phyloP scores from a whole-genome alignment of 2,797 vertebrate species.

The Microcaecilia unicolor region DNA sequence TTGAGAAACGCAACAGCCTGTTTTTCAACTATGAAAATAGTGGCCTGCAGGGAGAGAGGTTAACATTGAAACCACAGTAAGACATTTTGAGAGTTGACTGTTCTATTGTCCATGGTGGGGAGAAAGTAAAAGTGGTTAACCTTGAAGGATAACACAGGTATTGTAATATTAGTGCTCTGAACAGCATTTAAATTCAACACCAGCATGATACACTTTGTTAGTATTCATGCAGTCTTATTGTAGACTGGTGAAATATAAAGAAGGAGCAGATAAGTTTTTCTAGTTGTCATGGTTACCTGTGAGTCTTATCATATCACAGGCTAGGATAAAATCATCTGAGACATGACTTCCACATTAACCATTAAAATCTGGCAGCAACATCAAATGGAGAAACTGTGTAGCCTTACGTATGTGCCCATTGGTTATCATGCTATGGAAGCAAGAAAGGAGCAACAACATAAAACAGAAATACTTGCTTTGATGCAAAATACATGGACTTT shows the following conservation, averaged over 20 bases:
- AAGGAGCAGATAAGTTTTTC: conserved; percentile 24
- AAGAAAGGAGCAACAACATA: no score
- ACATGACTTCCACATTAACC: conserved; percentile 39
- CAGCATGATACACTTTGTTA: no score
- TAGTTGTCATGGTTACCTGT: conserved; percentile 53
- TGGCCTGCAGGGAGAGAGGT: no score
- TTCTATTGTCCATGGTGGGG: not conserved
- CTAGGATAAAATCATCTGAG: conserved; percentile 33
- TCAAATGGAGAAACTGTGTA: no score
- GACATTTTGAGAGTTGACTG: not conserved
- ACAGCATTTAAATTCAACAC: conserved; percentile 33
- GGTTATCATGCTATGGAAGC: no score
- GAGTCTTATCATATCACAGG: conserved; percentile 36
- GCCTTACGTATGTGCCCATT: no score
- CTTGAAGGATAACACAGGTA: conserved; percentile 16
- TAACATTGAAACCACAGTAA: no score
- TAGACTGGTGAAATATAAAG: conserved; percentile 28
- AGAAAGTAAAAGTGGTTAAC: conserved; percentile 19
- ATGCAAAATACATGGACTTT: no score
- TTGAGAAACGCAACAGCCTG: conserved; percentile 16
- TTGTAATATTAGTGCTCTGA: conserved; percentile 26
- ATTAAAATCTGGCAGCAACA: conserved; percentile 26
- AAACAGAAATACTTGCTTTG: no score
- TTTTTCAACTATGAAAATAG: no score
- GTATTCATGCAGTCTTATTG: conserved; percentile 30